Evolutionary conservation across 2,888 invertebrate genomes (phyloP), one percentile per base, ranked within the genome.

Genomic region (Limnephilus lunatus): DNA sequence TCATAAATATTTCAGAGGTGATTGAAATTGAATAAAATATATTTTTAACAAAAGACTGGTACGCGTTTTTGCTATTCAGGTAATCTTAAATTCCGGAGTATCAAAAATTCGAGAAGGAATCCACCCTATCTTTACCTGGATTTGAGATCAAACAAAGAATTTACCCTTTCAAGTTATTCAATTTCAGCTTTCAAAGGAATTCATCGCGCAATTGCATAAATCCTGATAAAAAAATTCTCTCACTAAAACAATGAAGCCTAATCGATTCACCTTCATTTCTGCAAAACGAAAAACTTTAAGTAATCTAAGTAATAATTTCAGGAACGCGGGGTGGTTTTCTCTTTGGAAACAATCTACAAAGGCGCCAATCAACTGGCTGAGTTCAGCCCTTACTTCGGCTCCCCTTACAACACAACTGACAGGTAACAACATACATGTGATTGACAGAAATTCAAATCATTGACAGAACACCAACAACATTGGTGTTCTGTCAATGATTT

Each of bases 351-450:
- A 30, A 96, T 97, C 94, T 97, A 96, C 94, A 95, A 96, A 94
- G 96, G 97, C 3, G 96, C 96, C 1, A 95, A 96, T 39, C 95
- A 96, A 90, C 94, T 97, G 93, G 96, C 96, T 0, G 95, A 96
- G 0, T 95, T 96, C 94, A 96, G 96, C 93, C 96, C 96, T 88
- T 96, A 96, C 94, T 95, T 95, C 2, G 96, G 96, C 11, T 96
- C 96, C 92, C 96, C 96, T 11, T 96, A 96, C 94, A 96, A 97
- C 93, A 96, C 97, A 0, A 96, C 96, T 92, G 97, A 97, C 94
- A 96, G 96, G 97, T 97, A 94, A 95, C n/a, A 68, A n/a, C 68
- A 68, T 31, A n/a, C n/a, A n/a, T n/a, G n/a, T n/a, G n/a, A n/a
- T n/a, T n/a, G n/a, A n/a, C n/a, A n/a, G n/a, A n/a, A n/a, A n/a